A percentile compares a stretch with the other conserved stretches of the same genome.
These are phyloP conservation scores for Trichogramma pretiosum DNA, from an alignment of 1,140 invertebrate species.

Conservation along the genomic window DNA sequence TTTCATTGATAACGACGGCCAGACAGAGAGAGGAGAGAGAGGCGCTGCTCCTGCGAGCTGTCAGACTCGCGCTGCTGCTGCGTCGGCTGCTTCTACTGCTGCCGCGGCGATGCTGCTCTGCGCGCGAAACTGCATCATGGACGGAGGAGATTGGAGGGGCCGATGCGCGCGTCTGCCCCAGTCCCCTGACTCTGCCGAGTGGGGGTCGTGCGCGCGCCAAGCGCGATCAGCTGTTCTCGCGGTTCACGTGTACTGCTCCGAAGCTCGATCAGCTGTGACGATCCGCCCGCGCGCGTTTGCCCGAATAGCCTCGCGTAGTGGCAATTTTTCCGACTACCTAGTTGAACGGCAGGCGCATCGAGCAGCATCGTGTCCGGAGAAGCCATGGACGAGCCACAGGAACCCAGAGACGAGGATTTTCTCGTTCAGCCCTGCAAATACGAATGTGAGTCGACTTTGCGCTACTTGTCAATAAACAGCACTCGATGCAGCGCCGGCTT, in stretches of 20 bases:
- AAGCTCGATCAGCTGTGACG: constrained; percentile 18
- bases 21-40: not conserved
- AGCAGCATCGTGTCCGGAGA: constrained; percentile 22
- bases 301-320: constrained; percentile 5
- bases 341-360: constrained; percentile 36
- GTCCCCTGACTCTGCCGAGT: too few relatives aligned
- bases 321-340: constrained; percentile 27
- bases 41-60: not conserved
- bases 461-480: not conserved
- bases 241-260: constrained; percentile 20
- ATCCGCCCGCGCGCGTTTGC: constrained; percentile 10
- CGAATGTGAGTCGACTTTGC: constrained; percentile 55
- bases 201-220: too few relatives aligned
- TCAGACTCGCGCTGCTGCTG: too few relatives aligned
- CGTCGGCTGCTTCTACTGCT: too few relatives aligned
- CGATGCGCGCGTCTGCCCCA: constrained; percentile 11
- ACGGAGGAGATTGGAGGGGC: not conserved
- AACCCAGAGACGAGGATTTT: constrained; percentile 43
- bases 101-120: too few relatives aligned
- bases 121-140: too few relatives aligned
- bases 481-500: not conserved
- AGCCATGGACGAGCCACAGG: not conserved
- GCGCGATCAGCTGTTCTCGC: constrained; percentile 14
- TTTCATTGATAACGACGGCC: not conserved
- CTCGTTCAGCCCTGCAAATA: constrained; percentile 53